A percentile compares a stretch with the other conserved stretches of the same genome.
These are phyloP conservation scores for Sphaerophoria taeniata DNA, from an alignment of 2,888 invertebrate genomes.

Conservation along the genomic window DNA sequence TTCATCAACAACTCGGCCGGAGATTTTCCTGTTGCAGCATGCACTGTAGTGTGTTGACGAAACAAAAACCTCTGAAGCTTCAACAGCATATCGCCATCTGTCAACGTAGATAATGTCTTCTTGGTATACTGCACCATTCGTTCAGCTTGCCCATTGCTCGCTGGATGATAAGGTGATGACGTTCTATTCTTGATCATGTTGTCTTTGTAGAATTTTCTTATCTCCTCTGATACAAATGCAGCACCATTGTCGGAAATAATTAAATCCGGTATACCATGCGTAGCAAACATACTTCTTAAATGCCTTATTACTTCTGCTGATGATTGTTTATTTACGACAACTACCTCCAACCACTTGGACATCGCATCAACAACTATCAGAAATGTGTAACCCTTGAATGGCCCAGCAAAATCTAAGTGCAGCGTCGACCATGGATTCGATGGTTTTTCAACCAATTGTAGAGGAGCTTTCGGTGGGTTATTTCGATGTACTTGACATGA, in stretches of 20 bases:
- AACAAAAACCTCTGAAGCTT: background rate
- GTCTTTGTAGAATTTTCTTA: background rate
- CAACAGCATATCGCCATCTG: background rate
- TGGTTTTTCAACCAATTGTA: no score
- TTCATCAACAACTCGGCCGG: conserved; percentile 4
- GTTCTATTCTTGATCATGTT: background rate
- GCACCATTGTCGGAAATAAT: background rate
- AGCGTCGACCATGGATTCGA: background rate
- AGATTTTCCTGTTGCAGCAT: background rate
- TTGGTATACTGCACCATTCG: no score
- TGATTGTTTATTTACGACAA: background rate
- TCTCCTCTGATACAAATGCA: conserved; percentile 6
- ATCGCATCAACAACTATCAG: conserved; percentile 1
- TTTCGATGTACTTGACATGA: conserved; percentile 9
- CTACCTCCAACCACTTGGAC: conserved; percentile 4
- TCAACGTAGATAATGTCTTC: no score
- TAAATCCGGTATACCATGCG: background rate
- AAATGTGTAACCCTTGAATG: background rate
- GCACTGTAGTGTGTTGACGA: conserved; percentile 10
- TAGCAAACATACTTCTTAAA: background rate
- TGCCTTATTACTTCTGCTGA: conserved; percentile 1
- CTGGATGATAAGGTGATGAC: conserved; percentile 6
- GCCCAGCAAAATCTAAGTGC: background rate
- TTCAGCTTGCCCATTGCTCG: background rate
- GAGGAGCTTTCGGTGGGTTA: background rate